Percentiles rank a stretch among this genome's conserved stretches.
Evolutionary conservation across 2,888 invertebrate species (phyloP).

Genomic region (Cheiracanthium punctorium): DNA sequence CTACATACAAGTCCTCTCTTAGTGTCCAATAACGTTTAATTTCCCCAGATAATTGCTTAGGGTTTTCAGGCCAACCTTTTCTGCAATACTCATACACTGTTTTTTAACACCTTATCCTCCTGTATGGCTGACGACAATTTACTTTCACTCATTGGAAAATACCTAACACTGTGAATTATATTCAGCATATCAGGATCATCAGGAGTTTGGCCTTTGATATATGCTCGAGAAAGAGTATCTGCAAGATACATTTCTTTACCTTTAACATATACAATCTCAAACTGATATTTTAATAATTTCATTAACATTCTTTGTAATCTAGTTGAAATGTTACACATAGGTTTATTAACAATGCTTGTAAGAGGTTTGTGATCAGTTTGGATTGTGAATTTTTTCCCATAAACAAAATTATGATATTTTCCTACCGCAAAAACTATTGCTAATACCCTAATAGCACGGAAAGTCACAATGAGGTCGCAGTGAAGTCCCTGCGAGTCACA

Average conservation of each 20-base stretch:
- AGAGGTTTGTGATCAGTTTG: neutral
- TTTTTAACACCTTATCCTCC: neutral
- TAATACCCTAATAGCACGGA: no score
- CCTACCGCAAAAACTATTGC: slow-evolving; percentile 11
- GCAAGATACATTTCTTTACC: neutral
- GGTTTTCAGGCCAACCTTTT: neutral
- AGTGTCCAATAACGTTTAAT: no score
- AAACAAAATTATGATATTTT: no score
- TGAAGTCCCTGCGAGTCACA: no score
- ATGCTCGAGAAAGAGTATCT: neutral
- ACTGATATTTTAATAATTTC: no score
- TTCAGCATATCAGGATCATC: neutral
- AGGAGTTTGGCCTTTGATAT: neutral
- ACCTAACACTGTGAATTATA: no score
- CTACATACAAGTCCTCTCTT: neutral
- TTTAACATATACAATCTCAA: no score
- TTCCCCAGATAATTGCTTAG: no score
- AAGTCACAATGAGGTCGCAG: no score
- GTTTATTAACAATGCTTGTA: no score
- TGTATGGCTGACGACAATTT: neutral
- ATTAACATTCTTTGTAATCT: neutral
- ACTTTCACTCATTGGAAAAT: neutral
- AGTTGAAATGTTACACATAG: neutral
- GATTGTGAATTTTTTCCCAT: no score
- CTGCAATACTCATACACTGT: neutral